Base-by-base conservation (phyloP, 2,888 invertebrate genomes). In the Criorhina ranunculi region DNA sequence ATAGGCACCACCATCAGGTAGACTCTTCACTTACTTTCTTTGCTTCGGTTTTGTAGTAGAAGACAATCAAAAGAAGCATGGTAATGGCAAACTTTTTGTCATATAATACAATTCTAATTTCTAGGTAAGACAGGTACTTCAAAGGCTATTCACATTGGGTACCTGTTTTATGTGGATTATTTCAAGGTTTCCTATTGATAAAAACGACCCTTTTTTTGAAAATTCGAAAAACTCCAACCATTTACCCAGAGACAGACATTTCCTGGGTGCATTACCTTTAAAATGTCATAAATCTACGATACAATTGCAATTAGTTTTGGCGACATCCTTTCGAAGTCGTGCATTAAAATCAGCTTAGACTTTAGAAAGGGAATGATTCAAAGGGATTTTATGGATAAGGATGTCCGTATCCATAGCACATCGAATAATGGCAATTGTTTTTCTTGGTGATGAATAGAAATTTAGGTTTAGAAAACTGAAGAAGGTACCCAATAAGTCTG, bases 11-110 rank as follows among this genome's bases (percentile, higher is more conserved):
- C 53, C 67, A 60, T 83, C 78, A 83, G 77, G 70, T 81, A 79
- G 62, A 60, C 42, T n/a, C n/a, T 31, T 76, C 53, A 66, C 77
- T 83, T 83, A 83, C 82, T 83, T 83, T 83, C 82, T 83, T 83
- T 57, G 72, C 72, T 55, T 53, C 40, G 49, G 31, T 53, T 12
- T 7, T 8, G 9, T 33, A 12, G 31, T 44, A 40, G 57, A 72
- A 42, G 33, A 40, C 59, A 72, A 49, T 49, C 60, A 82, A 46
- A 76, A 51, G n/a, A 31, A 81, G 29, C 24, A 64, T 24, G 46
- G 33, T 33, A 44, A 33, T 42, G 15, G 17, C 57, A 33, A 59
- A 44, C 5, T 37, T 37, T 59, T 49, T 33, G 1, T 24, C 24
- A 24, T 29, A 31, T 17, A 42, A n/a, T 24, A 76, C 55, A 55